Base-by-base conservation (phyloP, 2,888 invertebrate genomes). In the Litoditis marina region DNA sequence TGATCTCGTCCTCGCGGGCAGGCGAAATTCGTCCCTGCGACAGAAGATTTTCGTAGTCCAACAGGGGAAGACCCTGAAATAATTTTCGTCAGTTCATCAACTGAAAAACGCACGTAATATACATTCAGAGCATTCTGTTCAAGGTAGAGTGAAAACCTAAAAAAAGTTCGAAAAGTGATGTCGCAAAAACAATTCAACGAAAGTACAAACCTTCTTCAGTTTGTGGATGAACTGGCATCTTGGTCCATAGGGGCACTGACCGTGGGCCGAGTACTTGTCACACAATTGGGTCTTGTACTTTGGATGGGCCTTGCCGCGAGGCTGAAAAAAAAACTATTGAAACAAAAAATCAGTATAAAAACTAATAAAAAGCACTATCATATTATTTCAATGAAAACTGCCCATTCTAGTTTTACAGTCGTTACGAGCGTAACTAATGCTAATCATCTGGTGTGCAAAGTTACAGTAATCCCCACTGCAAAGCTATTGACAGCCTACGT, bases 201-300 rank as follows among this genome's bases (percentile, higher is more conserved):
- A n/a, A n/a, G n/a, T 25, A 49, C 4, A 3, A 49, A 49, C 49
- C 49, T 59, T 59, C 31, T 52, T 59, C 8, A 59, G 27, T 42
- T 71, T 75, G 58, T 75, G 75, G 47, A 75, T 75, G 53, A 75
- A 75, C 55, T 75, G 75, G 52, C 75, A 75, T 30, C 75, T 61
- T 31, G 73, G 70, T 13, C 75, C 75, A 56, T 73, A 73, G 16
- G 73, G 73, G 36, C 75, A 75, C 52, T 66, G 68, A 13, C 75
- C 75, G 47, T 65, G 60, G 16, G 63, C 67, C 1, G 71, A 72
- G 54, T 69, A 75, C 58, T 75, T 75, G 64, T 75, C 75, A 46
- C 75, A 75, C 60, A 75, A 46, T 54, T 73, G 73, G 16, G 75
- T 75, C 62, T 75, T 75, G 63, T 75, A 75, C 62, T 75, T 75